Base-by-base conservation (phyloP, 2,888 invertebrate genomes). In the Eledone cirrhosa region DNA sequence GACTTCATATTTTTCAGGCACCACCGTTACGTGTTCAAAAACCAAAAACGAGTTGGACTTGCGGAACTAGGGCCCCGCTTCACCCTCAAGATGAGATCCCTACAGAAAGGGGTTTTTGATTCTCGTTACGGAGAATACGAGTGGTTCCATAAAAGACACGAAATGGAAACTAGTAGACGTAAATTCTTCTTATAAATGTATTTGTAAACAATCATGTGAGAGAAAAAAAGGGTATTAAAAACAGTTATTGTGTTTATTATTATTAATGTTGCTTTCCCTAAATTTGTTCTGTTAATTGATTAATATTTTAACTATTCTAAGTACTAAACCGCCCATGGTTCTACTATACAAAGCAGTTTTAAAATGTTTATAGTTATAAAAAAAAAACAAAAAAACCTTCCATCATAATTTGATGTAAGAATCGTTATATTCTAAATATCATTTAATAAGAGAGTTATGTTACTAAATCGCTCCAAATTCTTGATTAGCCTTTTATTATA, bases 1-100 rank as follows among this genome's bases (percentile, higher is more conserved):
- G 99, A 99, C 92, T 99, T 96, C 90, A 96, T 99, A 86, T 99
- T 99, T 92, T 98, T 99, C 90, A 94, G 99, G 80, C 98, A 99
- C 91, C 98, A 99, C 91, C 90, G 90, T 78, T 90, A 90, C 81
- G 83, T 90, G 79, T 91, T 91, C 81, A 87, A 90, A 78, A 91
- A 92, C 82, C 93, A 94, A 22, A 91, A 92, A 82, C 92, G 91
- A 85, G 93, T 92, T 78, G 95, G 96, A 80, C 92, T 99, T 59
- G 94, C 95, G 79, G 99, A 99, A 91, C 91, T 99, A n/a, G 99
- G 99, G 0, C 99, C 99, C 0, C 92, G 98, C 84, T 99, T 99
- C 91, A 99, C 99, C 0, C 91, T 99, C 59, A 96, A 96, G 90
- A 92, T 99, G 82, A 93, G 95, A 81, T 98, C 97, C 0, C 91